These are phyloP conservation scores for Epizoanthus rinbou DNA, from an alignment of 92 coral and sea anemone genomes.

Conservation along the genomic window DNA sequence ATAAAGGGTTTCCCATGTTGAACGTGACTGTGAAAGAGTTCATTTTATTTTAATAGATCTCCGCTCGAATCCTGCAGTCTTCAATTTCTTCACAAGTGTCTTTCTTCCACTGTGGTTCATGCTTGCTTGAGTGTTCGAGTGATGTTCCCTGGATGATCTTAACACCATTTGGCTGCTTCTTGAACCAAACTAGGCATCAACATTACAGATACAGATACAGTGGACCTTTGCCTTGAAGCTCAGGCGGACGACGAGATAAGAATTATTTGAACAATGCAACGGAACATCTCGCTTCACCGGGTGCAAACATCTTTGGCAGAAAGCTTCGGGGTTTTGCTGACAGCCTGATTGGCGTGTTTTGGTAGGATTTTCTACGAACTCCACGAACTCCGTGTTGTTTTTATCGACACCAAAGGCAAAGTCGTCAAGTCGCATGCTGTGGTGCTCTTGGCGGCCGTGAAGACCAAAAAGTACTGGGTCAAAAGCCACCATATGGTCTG, in stretches of 20 bases:
- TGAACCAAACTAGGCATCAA: constrained; percentile 42
- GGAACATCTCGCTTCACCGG: constrained; percentile 32
- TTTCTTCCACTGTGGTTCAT: constrained; percentile 53
- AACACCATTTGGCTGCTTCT: constrained; percentile 46
- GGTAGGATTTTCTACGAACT: constrained; percentile 28
- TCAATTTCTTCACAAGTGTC: constrained; percentile 48
- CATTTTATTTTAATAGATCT: constrained; percentile 41
- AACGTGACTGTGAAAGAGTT: constrained; percentile 26
- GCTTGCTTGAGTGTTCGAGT: constrained; percentile 35
- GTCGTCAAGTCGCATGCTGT: constrained; percentile 41
- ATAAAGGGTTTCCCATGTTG: not conserved
- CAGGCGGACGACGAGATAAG: not conserved
- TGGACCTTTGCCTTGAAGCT: not conserved
- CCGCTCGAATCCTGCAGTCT: constrained; percentile 46
- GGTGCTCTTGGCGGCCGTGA: constrained; percentile 65
- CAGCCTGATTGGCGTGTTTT: constrained; percentile 22
- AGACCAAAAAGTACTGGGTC: constrained; percentile 56
- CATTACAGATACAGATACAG: constrained; percentile 17
- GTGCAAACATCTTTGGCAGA: constrained; percentile 22
- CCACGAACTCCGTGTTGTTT: not conserved
- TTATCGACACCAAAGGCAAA: not conserved
- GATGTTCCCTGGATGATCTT: constrained; percentile 46
- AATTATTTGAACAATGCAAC: constrained; percentile 5
- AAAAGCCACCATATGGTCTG: constrained; percentile 62
- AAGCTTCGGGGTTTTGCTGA: not conserved